A percentile compares a stretch with the other conserved stretches of the same genome.
Conservation (phyloP, 2,797 vertebrate genomes). For the Sorex maritimensis region DNA sequence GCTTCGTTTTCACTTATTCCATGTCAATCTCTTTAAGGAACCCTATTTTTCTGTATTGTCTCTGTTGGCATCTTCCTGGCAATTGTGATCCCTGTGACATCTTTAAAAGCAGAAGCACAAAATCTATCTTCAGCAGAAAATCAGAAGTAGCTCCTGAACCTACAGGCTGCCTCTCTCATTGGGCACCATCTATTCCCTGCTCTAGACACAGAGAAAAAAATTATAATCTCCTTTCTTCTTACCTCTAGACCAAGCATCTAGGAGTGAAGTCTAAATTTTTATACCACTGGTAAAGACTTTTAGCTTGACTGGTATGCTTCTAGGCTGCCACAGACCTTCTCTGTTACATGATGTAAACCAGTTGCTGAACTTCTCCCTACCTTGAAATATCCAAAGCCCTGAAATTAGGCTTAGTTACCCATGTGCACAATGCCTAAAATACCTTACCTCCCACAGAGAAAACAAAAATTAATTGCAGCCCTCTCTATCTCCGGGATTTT, state of each 20-base stretch:
- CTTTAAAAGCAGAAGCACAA: background rate
- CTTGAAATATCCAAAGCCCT: background rate
- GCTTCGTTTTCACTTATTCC: background rate
- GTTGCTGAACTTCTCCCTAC: background rate
- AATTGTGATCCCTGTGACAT: background rate
- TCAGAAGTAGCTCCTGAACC: background rate
- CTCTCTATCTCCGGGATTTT: background rate
- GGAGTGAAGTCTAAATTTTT: background rate
- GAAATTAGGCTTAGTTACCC: background rate
- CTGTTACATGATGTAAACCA: background rate
- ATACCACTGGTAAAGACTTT: background rate
- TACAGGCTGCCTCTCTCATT: accelerated
- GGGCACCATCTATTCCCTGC: background rate
- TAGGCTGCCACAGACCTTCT: background rate
- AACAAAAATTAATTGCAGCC: background rate
- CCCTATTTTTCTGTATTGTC: background rate
- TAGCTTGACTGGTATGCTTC: background rate
- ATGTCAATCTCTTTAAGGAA: conserved; percentile 2
- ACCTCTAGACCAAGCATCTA: background rate
- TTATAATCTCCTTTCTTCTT: background rate
- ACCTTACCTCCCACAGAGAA: background rate
- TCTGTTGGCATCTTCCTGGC: background rate
- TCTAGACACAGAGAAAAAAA: background rate
- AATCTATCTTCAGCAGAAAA: conserved; percentile 1
- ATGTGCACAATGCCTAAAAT: background rate